A percentile compares a stretch with the other conserved stretches of the same genome.
These are phyloP conservation scores for Lordiphosa stackelbergi DNA, from an alignment of 1,140 invertebrate species.

Conservation along the genomic window DNA sequence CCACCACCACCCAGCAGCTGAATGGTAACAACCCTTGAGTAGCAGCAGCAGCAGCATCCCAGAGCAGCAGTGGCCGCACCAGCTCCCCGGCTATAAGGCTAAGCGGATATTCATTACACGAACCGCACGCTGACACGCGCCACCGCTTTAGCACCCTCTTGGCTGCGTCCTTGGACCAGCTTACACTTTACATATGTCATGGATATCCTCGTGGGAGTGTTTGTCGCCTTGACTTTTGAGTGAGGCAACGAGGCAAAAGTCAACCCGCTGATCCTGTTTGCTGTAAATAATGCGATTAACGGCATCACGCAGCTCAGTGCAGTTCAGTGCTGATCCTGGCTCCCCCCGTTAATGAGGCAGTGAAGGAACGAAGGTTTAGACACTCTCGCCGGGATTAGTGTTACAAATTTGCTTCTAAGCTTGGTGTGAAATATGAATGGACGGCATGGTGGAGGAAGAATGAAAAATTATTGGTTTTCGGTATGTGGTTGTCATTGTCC, in stretches of 20 bases:
- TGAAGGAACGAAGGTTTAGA: constrained; percentile 37
- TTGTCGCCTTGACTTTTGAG: constrained; percentile 61
- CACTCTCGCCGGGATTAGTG: constrained; percentile 48
- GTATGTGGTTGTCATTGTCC: constrained; percentile 47
- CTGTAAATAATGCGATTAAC: constrained; percentile 78
- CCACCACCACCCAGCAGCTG: constrained; percentile 18
- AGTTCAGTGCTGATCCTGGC: constrained; percentile 25
- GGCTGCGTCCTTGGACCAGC: constrained; percentile 48
- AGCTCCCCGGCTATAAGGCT: constrained; percentile 30
- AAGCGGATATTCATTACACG: constrained; percentile 76
- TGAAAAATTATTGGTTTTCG: constrained; percentile 52
- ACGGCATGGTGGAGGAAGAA: constrained; percentile 4
- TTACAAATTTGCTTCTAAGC: constrained; percentile 69
- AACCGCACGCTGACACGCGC: constrained; percentile 73
- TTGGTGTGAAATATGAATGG: constrained; percentile 55
- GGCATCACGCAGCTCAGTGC: constrained; percentile 59
- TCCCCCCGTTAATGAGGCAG: constrained; percentile 55
- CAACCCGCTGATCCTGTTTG: constrained; percentile 76
- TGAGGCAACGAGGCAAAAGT: constrained; percentile 40
- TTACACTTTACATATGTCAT: constrained; percentile 77
- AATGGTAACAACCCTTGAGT: constrained; percentile 16
- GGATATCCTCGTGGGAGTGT: constrained; percentile 77
- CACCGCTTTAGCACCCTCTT: constrained; percentile 63
- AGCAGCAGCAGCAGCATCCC: constrained; percentile 18
- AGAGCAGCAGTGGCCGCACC: constrained; percentile 22